Conservation (phyloP, 2,797 vertebrate genomes). For the Champsocephalus gunnari region DNA sequence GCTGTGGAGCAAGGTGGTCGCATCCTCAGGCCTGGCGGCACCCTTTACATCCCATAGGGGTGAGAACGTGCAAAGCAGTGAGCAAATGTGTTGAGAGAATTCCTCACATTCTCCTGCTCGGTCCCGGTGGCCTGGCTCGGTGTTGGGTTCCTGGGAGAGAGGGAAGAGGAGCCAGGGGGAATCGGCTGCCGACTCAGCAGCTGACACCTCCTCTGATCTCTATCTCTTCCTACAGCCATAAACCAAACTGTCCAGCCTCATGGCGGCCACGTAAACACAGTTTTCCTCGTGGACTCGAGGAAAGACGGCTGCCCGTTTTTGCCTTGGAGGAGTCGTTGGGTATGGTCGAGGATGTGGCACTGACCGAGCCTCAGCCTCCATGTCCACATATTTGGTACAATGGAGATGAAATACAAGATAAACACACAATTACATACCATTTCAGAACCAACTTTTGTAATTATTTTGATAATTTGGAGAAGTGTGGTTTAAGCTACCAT, state of each 20-base stretch:
- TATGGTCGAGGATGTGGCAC: conserved; percentile 14
- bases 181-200: conserved; percentile 79
- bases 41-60: conserved; percentile 78
- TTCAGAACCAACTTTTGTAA: no score
- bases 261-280: conserved; percentile 70
- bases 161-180: conserved; percentile 78
- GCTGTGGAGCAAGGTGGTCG: conserved; percentile 66
- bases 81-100: conserved; percentile 83
- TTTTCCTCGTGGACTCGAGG: conserved; percentile 48
- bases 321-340: conserved; percentile 34
- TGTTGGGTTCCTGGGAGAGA: conserved; percentile 82
- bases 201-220: conserved; percentile 83
- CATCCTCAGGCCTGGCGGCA: conserved; percentile 63
- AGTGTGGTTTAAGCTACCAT: no score
- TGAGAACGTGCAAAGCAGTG: conserved; percentile 84
- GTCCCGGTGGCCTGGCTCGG: conserved; percentile 73
- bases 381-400: conserved; percentile 3
- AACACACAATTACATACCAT: background rate
- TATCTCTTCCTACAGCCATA: conserved; percentile 77
- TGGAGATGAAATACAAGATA: background rate
- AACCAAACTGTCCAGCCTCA: conserved; percentile 75
- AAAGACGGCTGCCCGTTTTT: conserved; percentile 32
- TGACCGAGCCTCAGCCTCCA: conserved; percentile 7
- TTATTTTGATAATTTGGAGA: no score
- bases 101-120: conserved; percentile 79